A percentile compares a stretch with the other conserved stretches of the same genome.
Conservation (phyloP, 2,888 invertebrate species). For the Eristalis arbustorum region DNA sequence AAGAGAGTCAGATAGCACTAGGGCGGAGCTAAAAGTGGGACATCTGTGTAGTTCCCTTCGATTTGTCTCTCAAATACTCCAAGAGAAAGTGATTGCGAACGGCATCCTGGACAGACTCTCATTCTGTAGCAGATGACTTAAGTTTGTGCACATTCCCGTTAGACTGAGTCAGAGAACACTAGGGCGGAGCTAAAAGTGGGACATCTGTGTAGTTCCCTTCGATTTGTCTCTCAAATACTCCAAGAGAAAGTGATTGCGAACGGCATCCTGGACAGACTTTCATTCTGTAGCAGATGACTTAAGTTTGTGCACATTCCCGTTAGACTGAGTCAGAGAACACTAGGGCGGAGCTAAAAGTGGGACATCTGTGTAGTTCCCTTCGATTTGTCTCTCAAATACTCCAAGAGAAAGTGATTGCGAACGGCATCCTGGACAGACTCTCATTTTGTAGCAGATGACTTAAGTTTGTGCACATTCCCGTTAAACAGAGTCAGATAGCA, state of each 20-base stretch:
- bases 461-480: neutral
- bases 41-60: constrained; percentile 1
- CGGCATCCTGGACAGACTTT: constrained; percentile 2
- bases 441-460: constrained; percentile 5
- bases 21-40: constrained; percentile 42
- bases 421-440: constrained; percentile 10
- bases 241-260: constrained; percentile 1
- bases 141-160: constrained; percentile 26
- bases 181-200: constrained; percentile 1
- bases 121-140: constrained; percentile 45
- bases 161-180: neutral
- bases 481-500: neutral
- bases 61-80: constrained; percentile 51
- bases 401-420: neutral
- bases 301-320: neutral
- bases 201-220: neutral
- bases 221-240: constrained; percentile 10
- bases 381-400: constrained; percentile 11
- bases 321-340: too few species aligned
- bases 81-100: constrained; percentile 29
- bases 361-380: neutral
- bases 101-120: constrained; percentile 39
- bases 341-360: constrained; percentile 5
- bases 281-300: constrained; percentile 5
- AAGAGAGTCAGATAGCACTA: too few species aligned